A percentile compares a stretch with the other conserved stretches of the same genome.
These are phyloP conservation scores for Galeruca laticollis DNA, from an alignment of 2,888 invertebrate genomes.

Conservation along the genomic window DNA sequence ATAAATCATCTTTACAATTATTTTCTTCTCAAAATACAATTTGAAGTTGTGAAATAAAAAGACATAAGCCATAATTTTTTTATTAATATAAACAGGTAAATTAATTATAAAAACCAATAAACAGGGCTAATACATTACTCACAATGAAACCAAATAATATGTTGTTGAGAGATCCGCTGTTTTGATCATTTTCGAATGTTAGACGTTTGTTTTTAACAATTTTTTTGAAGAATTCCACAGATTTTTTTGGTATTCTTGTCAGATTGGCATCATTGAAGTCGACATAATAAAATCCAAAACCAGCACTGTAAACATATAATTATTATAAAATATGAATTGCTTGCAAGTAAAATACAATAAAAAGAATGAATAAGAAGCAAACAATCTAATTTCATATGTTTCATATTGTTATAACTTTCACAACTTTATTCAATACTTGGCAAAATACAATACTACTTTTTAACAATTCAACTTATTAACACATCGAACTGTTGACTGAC, in stretches of 20 bases:
- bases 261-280: constrained; percentile 73
- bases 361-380: too few relatives aligned
- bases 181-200: not conserved
- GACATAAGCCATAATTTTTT: not conserved
- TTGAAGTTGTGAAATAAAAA: too few relatives aligned
- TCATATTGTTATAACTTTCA: too few relatives aligned
- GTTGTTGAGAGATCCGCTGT: not conserved
- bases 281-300: constrained; percentile 78
- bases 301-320: constrained; percentile 68
- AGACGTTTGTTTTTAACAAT: constrained; percentile 65
- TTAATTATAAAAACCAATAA: not conserved
- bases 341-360: not conserved
- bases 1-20: too few relatives aligned
- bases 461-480: too few relatives aligned
- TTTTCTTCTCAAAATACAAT: too few relatives aligned
- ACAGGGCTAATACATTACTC: not conserved
- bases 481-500: too few relatives aligned
- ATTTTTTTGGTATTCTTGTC: constrained; percentile 74
- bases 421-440: too few relatives aligned
- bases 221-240: constrained; percentile 70
- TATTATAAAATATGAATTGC: not conserved
- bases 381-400: too few relatives aligned
- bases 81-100: not conserved
- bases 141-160: not conserved
- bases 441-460: too few relatives aligned